These are phyloP conservation scores for Indri indri DNA, from an alignment of 2,113 vertebrate genomes.

Conservation along the genomic window DNA sequence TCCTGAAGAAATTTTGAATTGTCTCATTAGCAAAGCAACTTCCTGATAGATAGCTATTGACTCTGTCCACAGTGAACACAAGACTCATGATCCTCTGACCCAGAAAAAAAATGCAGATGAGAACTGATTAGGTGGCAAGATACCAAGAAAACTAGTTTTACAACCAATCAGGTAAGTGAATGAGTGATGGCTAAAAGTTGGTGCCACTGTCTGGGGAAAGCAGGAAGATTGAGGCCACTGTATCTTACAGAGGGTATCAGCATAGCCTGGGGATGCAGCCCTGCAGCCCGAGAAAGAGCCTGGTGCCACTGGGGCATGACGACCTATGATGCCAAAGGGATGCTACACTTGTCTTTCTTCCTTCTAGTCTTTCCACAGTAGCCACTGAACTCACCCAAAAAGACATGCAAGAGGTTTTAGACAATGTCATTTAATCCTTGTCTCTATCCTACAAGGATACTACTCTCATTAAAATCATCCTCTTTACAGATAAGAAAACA, in stretches of 20 bases:
- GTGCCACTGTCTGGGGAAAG: not conserved
- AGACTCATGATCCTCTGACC: constrained; percentile 31
- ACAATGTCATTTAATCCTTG: not conserved
- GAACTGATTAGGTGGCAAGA: constrained; percentile 28
- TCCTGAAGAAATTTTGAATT: not conserved
- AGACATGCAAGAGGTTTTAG: not conserved
- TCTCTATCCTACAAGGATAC: not conserved
- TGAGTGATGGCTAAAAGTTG: not conserved
- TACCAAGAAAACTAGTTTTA: constrained; percentile 35
- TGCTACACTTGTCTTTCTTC: not conserved
- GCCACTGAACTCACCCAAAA: not conserved
- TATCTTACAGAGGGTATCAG: not conserved
- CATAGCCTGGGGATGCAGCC: not conserved
- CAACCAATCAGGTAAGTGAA: not conserved
- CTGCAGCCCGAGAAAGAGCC: not conserved
- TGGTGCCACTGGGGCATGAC: not conserved
- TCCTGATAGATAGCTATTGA: not conserved
- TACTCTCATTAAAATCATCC: not conserved
- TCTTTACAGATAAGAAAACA: not conserved
- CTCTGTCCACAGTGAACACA: constrained; percentile 23
- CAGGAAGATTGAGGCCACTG: not conserved
- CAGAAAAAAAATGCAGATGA: constrained; percentile 24
- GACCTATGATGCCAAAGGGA: not conserved
- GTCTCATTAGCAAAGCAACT: not conserved
- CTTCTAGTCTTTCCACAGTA: not conserved